Base-by-base conservation (phyloP, 2,113 vertebrate species). In the Leptosomus discolor region DNA sequence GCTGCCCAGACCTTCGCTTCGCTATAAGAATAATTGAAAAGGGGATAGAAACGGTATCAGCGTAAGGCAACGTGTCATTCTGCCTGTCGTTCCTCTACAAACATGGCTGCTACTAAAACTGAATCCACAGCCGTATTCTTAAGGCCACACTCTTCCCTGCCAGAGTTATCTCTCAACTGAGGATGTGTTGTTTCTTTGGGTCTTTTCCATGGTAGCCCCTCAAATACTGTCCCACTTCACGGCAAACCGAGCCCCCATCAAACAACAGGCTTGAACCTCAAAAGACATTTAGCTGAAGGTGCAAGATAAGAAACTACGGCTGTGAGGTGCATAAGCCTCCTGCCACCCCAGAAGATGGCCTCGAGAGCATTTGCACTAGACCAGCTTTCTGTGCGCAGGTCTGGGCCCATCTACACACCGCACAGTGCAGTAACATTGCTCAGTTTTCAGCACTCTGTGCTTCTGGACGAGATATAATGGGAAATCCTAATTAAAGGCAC, bases 371-470 rank as follows among this genome's bases (percentile, higher is more conserved):
- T 8, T 3, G 36, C 10, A 5, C 6, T 2, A 4, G 4, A 10
- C 5, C 4, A 7, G 77, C 58, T 21, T 36, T 11, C 41, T 5
- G 37, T 1, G 48, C 0, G 0, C 18, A 26, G 64, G 23, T 22
- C 48, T 1, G 5, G 29, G 29, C 18, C 19, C 17, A 3, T 11
- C 48, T 4, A n/a, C 56, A 48, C 74, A 3, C 39, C 3, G 12
- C 58, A 15, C 0, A 26, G 63, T n/a, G n/a, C n/a, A n/a, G n/a
- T 17, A 43, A 45, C 1, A 0, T 1, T 1, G 43, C 8, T 2
- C 53, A 6, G 50, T 15, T 34, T 19, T 36, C 85, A 30, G 34
- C 22, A 8, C 75, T 8, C 53, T 1, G 0, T 48, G 61, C 60
- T 56, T 51, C 83, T 23, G 39, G 23, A 64, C 1, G 1, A 94